Base-by-base conservation (phyloP, 2,113 vertebrate species). In the Tenebrosternarchus preto region DNA sequence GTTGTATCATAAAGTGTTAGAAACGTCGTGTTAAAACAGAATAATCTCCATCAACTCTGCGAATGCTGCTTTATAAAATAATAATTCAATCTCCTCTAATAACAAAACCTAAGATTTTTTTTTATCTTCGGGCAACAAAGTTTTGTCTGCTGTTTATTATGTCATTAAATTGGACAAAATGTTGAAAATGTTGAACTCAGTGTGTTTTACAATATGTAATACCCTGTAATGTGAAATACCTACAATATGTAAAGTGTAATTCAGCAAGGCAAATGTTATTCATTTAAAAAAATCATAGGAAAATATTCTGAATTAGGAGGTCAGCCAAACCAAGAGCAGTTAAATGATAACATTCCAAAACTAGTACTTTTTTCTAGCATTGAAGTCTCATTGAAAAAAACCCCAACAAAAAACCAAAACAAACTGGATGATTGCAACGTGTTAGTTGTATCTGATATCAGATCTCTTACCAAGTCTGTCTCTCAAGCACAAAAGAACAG, bases 321-420 rank as follows among this genome's bases (percentile, higher is more conserved):
- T 57, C 20, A 20, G 5, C 55, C 11, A 5, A 57, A 19, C 55
- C 20, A 57, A 20, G 20, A 20, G 20, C 20, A 20, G 15, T 70
- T n/a, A 71, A 50, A 19, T 17, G 1, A 59, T 64, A 77, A 19
- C 11, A 19, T 46, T 77, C 5, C 5, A 46, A 36, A 4, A 36
- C 33, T 36, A 36, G 6, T 36, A 2, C 3, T 36, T 36, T 36
- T 36, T 36, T 6, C 33, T 36, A 36, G 33, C 33, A 36, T 6
- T 36, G 33, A 36, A 36, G 33, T 36, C 33, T 36, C 33, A 36
- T 2, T 36, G 33, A 36, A 36, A 36, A 2, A 6, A 36, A 36
- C 2, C 2, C 33, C 80, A 85, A 7, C 55, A 61, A 81, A 79
- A 88, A 85, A 90, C 87, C 83, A 8, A 71, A 76, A 84, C 6